Evolutionary conservation across 1,140 invertebrate genomes (phyloP), one percentile per base, ranked within the genome.

Genomic region (Drosophila parvula): DNA sequence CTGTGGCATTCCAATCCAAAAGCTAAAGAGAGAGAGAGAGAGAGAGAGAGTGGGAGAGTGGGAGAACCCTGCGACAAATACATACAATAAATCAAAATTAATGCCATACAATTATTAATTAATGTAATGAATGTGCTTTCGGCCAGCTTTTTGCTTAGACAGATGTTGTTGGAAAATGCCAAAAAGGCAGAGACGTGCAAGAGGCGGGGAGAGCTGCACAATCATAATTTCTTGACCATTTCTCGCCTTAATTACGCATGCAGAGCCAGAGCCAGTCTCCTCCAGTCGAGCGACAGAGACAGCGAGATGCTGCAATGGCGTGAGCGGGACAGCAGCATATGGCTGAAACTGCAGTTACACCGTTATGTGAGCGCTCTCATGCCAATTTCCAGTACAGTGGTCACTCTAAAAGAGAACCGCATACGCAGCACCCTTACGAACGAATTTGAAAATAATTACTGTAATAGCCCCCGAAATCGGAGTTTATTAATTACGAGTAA

Each of bases 81-180:
- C 88, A 88, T 89, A n/a, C n/a, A n/a, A n/a, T n/a, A 88, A 88
- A 88, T 89, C 84, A 88, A 81, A 88, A 89, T 89, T 81, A 88
- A 88, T 89, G 84, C 74, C 80, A 74, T 57, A 68, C 64, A 88
- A 88, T 83, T 89, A 89, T 88, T 88, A 89, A 88, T 88, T 89
- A 84, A 89, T 71, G 48, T 83, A 84, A 89, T 88, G 86, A 88
- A 88, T 88, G 80, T 75, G 76, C 51, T 34, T 65, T 50, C 43
- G 40, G 51, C 12, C 30, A 61, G 63, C 63, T 61, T 38, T 47
- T 59, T 75, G 77, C 78, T 74, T 80, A 81, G 79, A 74, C 61
- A 76, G 71, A 64, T 80, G 61, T 50, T 22, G 22, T 62, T 38
- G 45, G 47, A 41, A 62, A 65, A 41, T 22, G 47, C 22, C 30